A percentile compares a stretch with the other conserved stretches of the same genome.
phyloP scores from a whole-genome alignment of 2,888 invertebrate species.

The Microdon myrmicae region DNA sequence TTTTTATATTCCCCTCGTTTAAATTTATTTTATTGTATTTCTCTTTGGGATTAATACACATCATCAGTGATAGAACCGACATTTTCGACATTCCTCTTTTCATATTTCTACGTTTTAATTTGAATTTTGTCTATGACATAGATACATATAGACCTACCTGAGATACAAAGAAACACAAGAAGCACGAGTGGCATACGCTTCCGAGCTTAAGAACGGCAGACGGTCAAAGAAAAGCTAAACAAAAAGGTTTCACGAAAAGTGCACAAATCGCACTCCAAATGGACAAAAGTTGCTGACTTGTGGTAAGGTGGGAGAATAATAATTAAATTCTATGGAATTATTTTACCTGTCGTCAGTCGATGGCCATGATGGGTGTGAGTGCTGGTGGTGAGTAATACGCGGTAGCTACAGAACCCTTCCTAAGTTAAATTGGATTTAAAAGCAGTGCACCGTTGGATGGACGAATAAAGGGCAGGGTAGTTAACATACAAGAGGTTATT shows the following conservation, averaged over 20 bases:
- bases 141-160: too few relatives aligned
- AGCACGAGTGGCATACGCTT: slow-evolving; percentile 7
- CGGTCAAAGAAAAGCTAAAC: neutral
- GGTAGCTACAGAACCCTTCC: slow-evolving; percentile 35
- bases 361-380: slow-evolving; percentile 12
- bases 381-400: slow-evolving; percentile 9
- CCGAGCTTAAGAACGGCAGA: slow-evolving; percentile 8
- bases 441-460: slow-evolving; percentile 8
- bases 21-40: too few relatives aligned
- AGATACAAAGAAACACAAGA: slow-evolving; percentile 1
- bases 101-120: too few relatives aligned
- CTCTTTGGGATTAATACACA: too few relatives aligned
- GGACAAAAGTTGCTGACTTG: slow-evolving; percentile 49
- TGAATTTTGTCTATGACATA: too few relatives aligned
- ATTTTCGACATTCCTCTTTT: too few relatives aligned
- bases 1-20: too few relatives aligned
- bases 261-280: slow-evolving; percentile 46
- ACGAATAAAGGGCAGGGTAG: too few relatives aligned
- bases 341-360: slow-evolving; percentile 40
- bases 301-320: slow-evolving; percentile 46
- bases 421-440: slow-evolving; percentile 43
- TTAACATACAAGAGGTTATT: too few relatives aligned
- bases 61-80: too few relatives aligned
- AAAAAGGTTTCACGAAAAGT: slow-evolving; percentile 19
- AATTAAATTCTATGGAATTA: slow-evolving; percentile 50